Conservation (phyloP, 2,888 invertebrate genomes). For the Drosophila hamatofila region DNA sequence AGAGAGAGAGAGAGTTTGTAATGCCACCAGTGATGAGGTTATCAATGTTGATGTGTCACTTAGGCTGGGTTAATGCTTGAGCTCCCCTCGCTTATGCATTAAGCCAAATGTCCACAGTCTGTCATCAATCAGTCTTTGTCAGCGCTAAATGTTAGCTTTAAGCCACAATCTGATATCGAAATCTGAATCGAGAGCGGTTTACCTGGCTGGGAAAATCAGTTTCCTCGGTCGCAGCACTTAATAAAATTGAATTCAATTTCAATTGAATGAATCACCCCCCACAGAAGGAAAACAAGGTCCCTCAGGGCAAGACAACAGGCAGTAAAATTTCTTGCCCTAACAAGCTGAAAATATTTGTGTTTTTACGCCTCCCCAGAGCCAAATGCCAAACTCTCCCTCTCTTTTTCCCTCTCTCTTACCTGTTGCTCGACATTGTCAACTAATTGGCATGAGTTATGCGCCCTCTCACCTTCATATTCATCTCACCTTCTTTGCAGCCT, state of each 20-base stretch:
- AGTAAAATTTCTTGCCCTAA: slow-evolving; percentile 58
- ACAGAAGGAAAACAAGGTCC: slow-evolving; percentile 42
- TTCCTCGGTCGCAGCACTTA: slow-evolving; percentile 73
- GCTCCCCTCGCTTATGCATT: slow-evolving; percentile 36
- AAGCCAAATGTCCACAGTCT: slow-evolving; percentile 22
- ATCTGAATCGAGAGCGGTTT: slow-evolving; percentile 50
- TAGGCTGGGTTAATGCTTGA: slow-evolving; percentile 66
- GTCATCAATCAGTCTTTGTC: slow-evolving; percentile 74
- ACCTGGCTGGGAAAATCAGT: slow-evolving; percentile 50
- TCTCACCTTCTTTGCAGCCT: slow-evolving; percentile 59
- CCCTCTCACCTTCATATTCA: neutral
- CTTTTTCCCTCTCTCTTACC: slow-evolving; percentile 18
- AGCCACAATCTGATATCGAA: slow-evolving; percentile 50
- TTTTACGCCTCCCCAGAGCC: slow-evolving; percentile 62
- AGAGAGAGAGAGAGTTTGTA: slow-evolving; percentile 23
- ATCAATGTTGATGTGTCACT: slow-evolving; percentile 72
- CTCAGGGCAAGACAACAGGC: slow-evolving; percentile 42
- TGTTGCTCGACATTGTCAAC: slow-evolving; percentile 41
- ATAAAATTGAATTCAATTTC: slow-evolving; percentile 84
- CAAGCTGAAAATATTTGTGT: slow-evolving; percentile 82
- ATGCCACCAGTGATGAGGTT: slow-evolving; percentile 46
- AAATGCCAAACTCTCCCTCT: slow-evolving; percentile 6
- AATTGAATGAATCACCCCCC: slow-evolving; percentile 68
- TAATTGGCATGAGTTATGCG: slow-evolving; percentile 74
- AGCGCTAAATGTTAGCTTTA: slow-evolving; percentile 51